These are phyloP conservation scores for Galerucella calmariensis DNA, from an alignment of 2,888 invertebrate genomes.

Conservation along the genomic window DNA sequence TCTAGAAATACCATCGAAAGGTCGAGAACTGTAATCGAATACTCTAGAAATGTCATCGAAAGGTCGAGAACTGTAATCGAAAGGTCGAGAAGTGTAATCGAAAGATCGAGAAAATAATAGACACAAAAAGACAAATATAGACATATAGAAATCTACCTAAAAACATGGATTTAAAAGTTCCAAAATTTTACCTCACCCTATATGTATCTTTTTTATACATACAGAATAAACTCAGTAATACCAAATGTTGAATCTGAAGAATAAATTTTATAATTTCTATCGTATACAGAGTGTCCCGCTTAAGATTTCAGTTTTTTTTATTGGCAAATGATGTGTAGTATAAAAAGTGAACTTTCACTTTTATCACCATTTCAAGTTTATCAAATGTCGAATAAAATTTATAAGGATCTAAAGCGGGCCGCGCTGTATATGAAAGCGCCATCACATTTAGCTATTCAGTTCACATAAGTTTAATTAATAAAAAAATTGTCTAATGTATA, in stretches of 20 bases:
- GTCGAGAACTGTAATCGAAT: no score
- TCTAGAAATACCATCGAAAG: no score
- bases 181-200: no score
- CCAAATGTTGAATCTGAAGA: neutral
- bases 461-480: conserved; percentile 35
- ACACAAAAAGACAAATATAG: no score
- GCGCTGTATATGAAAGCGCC: conserved; percentile 40
- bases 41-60: no score
- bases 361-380: neutral
- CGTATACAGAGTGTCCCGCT: neutral
- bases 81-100: no score
- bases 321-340: neutral
- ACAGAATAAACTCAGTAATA: neutral
- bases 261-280: neutral
- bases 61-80: no score
- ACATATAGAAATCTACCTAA: no score
- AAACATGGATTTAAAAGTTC: no score
- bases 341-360: neutral
- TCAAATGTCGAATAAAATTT: neutral
- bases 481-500: no score
- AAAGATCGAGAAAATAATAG: no score
- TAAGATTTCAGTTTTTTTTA: neutral
- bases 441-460: conserved; percentile 43
- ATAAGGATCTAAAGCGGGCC: neutral
- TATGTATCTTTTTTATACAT: neutral